These are phyloP conservation scores for Eupithecia dodoneata DNA, from an alignment of 2,888 invertebrate species.

Conservation along the genomic window DNA sequence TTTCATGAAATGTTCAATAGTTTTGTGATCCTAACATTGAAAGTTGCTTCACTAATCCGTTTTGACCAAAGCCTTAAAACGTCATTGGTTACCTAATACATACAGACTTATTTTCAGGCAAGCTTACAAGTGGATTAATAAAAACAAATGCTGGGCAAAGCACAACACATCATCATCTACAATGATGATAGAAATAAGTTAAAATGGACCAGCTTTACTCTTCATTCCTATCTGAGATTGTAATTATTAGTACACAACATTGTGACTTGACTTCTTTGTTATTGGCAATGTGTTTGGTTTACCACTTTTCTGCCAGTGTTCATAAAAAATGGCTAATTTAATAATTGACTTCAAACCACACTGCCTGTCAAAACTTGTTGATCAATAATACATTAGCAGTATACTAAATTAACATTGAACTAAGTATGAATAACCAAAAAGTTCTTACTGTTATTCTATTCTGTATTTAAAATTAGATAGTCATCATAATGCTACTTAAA, in stretches of 20 bases:
- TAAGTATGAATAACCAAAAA: not conserved
- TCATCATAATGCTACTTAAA: not conserved
- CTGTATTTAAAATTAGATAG: not conserved
- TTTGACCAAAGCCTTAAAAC: not conserved
- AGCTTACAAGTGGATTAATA: too few relatives aligned
- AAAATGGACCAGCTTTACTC: not conserved
- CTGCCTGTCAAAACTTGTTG: not conserved
- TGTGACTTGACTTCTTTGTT: not conserved
- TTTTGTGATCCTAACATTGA: not conserved
- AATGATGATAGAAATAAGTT: too few relatives aligned
- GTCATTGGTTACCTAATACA: too few relatives aligned
- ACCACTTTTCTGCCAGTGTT: too few relatives aligned
- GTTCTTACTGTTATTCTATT: not conserved
- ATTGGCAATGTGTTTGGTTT: too few relatives aligned
- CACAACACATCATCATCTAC: too few relatives aligned
- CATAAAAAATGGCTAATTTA: not conserved
- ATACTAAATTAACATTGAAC: not conserved
- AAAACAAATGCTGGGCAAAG: not conserved
- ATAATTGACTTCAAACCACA: conserved; percentile 4
- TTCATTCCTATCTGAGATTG: not conserved
- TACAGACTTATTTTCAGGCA: too few relatives aligned
- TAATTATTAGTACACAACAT: not conserved
- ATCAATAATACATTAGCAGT: not conserved
- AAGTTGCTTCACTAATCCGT: not conserved
- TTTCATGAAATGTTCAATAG: not conserved